Conservation (phyloP, 2,113 vertebrate genomes). For the Archilochus colubris region DNA sequence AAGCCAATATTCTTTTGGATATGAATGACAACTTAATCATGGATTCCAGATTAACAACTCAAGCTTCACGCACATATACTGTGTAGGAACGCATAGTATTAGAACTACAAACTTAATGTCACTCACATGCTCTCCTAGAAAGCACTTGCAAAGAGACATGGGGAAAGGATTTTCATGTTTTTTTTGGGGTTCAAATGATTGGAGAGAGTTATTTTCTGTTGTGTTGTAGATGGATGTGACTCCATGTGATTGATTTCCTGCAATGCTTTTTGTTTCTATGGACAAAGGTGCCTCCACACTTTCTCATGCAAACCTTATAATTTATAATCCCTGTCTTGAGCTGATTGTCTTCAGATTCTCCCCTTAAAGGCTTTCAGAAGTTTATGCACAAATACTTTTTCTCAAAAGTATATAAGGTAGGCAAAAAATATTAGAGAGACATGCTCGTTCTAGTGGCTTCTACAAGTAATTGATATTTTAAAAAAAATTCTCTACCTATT, state of each 20-base stretch:
- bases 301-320: not conserved
- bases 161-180: not conserved
- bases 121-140: not conserved
- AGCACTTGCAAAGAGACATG: not conserved
- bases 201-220: not conserved
- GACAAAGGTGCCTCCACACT: not conserved
- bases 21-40: not conserved
- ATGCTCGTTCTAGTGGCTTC: not conserved
- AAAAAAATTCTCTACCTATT: not conserved
- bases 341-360: not conserved
- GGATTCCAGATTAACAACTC: not conserved
- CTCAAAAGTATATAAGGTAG: not conserved
- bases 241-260: not conserved
- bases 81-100: not conserved
- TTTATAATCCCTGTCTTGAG: not conserved
- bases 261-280: not conserved
- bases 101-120: not conserved
- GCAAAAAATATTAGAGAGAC: not conserved
- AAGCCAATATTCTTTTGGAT: not conserved
- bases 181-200: not conserved
- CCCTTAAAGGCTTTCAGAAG: not conserved
- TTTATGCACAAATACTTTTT: not conserved
- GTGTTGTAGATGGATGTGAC: not conserved
- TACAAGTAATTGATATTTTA: not conserved
- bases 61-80: not conserved